Base-by-base conservation (phyloP, 1,140 invertebrate species). In the Macrobrachium rosenbergii region DNA sequence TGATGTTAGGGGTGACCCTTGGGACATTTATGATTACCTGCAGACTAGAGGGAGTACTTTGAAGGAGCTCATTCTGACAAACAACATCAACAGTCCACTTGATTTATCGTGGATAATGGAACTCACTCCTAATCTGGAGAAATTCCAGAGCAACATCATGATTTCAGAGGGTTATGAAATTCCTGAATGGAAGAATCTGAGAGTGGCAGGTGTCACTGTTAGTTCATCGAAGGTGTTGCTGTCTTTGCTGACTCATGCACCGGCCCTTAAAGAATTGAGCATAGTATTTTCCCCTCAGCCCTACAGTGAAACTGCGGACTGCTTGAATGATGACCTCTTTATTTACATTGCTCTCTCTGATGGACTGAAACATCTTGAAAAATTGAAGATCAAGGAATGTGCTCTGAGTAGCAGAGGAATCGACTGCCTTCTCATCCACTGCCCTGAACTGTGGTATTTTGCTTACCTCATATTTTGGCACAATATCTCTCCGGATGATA, bases 311-410 rank as follows among this genome's bases (percentile, higher is more conserved):
- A 72, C 69, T 7, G 23, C 37, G 23, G 69, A 72, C 23, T 37
- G 69, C 21, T 28, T 72, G 23, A 72, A 72, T 12, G 69, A 72
- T 17, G 69, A 72, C 21, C 69, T 72, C 16, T 28, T 72, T 43
- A 23, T 72, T n/a, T 72, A 72, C 17, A 43, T 43, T n/a, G n/a
- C 37, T 5, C 16, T 72, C 21, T 23, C 23, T 6, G 69, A 23
- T 72, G 69, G 69, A 23, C 69, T 72, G 12, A 72, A 6, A 23
- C 16, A 23, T 28, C 37, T 72, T 16, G 23, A 72, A 5, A 72
- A 72, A 43, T n/a, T 72, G 37, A 72, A 72, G 69, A 72, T 72
- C 6, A 72, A 28, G 23, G 69, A 72, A 43, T 72, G 69, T 72
- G 21, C 69, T 17, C 16, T 72, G 23, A 43, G 69, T 6, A 28